A percentile compares a stretch with the other conserved stretches of the same genome.
Conservation (phyloP, 1,140 invertebrate species). For the Drosophila rufa region DNA sequence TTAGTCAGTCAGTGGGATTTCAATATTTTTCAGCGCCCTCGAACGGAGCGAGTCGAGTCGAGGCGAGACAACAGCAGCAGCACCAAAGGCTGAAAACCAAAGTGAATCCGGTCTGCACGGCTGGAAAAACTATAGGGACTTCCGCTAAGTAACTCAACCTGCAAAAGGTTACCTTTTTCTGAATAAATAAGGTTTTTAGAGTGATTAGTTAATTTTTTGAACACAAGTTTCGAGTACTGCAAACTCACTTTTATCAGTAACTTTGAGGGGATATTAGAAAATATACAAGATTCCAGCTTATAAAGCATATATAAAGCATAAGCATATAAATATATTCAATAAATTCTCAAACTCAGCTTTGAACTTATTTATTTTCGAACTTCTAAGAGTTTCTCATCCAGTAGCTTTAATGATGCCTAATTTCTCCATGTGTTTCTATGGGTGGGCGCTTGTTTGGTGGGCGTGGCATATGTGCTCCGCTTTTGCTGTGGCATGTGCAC, state of each 20-base stretch:
- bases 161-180: no score
- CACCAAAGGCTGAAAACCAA: constrained; percentile 40
- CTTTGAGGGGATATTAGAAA: background rate
- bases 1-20: constrained; percentile 76
- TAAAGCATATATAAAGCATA: no score
- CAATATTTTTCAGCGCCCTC: constrained; percentile 74
- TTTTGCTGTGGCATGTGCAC: constrained; percentile 56
- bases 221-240: no score
- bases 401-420: background rate
- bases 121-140: background rate
- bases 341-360: no score
- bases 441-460: constrained; percentile 15
- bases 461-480: constrained; percentile 47
- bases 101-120: constrained; percentile 32
- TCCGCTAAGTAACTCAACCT: no score
- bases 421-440: constrained; percentile 6
- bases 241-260: background rate
- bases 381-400: no score
- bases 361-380: no score
- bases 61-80: constrained; percentile 32
- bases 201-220: background rate
- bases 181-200: background rate
- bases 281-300: no score
- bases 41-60: constrained; percentile 30
- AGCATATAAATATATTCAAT: no score